Percentiles rank a stretch among this genome's conserved stretches.
Evolutionary conservation across 2,888 invertebrate species (phyloP).

Genomic region (Stictocephala bisonia): DNA sequence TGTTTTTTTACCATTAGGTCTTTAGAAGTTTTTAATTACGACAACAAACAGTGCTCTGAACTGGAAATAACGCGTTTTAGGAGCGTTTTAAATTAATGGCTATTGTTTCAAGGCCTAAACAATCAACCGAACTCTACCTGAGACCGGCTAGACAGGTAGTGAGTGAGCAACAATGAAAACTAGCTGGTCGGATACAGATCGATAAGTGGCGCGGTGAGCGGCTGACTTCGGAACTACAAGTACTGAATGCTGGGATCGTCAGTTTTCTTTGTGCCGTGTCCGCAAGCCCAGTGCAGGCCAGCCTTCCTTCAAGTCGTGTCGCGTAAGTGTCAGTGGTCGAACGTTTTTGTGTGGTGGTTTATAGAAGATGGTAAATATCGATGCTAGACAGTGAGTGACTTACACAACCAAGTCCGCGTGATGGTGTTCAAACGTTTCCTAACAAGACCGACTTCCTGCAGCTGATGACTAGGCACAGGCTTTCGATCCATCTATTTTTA

Average conservation of each 20-base stretch:
- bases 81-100: no score
- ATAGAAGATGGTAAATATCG: slow-evolving; percentile 20
- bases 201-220: slow-evolving; percentile 30
- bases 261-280: slow-evolving; percentile 51
- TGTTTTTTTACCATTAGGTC: no score
- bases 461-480: slow-evolving; percentile 43
- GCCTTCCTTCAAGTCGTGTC: slow-evolving; percentile 25
- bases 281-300: slow-evolving; percentile 39
- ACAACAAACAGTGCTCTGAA: no score
- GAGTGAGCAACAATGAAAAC: no score
- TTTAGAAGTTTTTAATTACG: no score
- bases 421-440: slow-evolving; percentile 11
- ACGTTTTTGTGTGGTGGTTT: slow-evolving; percentile 45
- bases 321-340: slow-evolving; percentile 43
- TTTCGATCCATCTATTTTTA: slow-evolving; percentile 39
- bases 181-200: background rate
- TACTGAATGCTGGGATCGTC: slow-evolving; percentile 46
- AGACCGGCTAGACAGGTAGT: no score
- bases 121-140: no score
- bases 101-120: no score
- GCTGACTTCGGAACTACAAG: background rate
- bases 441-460: slow-evolving; percentile 20
- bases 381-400: slow-evolving; percentile 20
- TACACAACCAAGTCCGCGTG: background rate
- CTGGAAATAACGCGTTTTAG: no score